Conservation (phyloP, 30 jellyfish, hydroid and myxozoan genomes). For the Catostylus mosaicus region DNA sequence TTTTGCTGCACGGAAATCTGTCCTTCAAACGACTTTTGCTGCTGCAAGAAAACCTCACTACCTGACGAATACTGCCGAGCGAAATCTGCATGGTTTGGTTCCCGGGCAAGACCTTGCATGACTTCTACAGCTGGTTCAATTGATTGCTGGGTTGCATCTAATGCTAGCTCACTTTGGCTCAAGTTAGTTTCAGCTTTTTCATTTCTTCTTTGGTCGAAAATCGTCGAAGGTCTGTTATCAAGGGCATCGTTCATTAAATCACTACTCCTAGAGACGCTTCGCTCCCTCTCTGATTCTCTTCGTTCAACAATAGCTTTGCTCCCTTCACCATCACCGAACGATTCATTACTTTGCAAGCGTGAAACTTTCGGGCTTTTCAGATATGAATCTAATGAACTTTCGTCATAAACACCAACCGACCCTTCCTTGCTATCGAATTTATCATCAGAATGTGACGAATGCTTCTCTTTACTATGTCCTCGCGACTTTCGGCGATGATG, state of each 20-base stretch:
- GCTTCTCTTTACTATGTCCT: constrained; percentile 50
- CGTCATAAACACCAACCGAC: constrained; percentile 27
- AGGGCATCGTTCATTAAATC: constrained; percentile 5
- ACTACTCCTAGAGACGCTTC: not conserved
- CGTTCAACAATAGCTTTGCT: not conserved
- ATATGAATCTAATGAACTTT: constrained; percentile 41
- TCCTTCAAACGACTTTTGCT: constrained; percentile 40
- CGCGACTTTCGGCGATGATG: constrained; percentile 51
- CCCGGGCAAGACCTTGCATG: not conserved
- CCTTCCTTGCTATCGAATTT: constrained; percentile 20
- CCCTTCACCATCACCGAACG: constrained; percentile 21
- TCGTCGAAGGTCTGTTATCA: constrained; percentile 17
- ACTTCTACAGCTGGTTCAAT: not conserved
- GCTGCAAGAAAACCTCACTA: constrained; percentile 11
- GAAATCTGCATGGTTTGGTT: not conserved
- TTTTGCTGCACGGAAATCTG: not conserved
- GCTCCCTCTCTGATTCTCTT: not conserved
- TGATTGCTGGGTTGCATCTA: not conserved
- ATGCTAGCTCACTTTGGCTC: not conserved
- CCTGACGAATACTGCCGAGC: constrained; percentile 2
- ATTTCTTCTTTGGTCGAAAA: constrained; percentile 37
- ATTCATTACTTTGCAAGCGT: constrained; percentile 38
- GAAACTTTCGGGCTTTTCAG: constrained; percentile 34
- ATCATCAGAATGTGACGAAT: constrained; percentile 18
- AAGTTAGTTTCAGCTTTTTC: not conserved